These are phyloP conservation scores for Microplitis demolitor DNA, from an alignment of 1,140 invertebrate genomes.

Conservation along the genomic window DNA sequence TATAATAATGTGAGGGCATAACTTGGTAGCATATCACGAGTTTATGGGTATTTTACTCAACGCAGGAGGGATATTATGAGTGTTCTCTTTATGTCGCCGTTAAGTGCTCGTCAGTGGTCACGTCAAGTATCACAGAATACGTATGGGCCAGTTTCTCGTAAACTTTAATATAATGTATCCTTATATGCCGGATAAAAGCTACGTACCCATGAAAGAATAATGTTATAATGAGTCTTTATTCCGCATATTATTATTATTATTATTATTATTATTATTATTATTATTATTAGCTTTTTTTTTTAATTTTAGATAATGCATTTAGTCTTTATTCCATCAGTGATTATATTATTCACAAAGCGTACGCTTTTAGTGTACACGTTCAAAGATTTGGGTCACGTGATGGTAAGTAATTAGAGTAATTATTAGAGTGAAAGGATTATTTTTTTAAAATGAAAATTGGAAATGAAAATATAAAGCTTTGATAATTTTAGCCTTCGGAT, in stretches of 20 bases:
- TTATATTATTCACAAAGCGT: too few species aligned
- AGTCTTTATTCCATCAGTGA: too few species aligned
- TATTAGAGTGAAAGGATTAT: too few species aligned
- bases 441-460: too few species aligned
- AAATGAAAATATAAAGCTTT: too few species aligned
- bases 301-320: too few species aligned
- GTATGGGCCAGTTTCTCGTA: not conserved
- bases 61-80: not conserved
- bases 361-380: too few species aligned
- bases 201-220: not conserved
- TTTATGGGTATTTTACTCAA: not conserved
- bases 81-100: conserved; percentile 1
- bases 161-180: not conserved
- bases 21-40: not conserved
- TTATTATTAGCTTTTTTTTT: not conserved
- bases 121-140: not conserved
- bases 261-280: not conserved
- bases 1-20: not conserved
- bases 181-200: not conserved
- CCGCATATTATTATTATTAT: not conserved
- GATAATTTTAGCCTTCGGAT: too few species aligned
- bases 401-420: too few species aligned
- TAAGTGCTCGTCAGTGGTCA: not conserved
- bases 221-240: not conserved
- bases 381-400: too few species aligned